phyloP scores from a whole-genome alignment of 1,140 invertebrate genomes.

The Papilio helenus region DNA sequence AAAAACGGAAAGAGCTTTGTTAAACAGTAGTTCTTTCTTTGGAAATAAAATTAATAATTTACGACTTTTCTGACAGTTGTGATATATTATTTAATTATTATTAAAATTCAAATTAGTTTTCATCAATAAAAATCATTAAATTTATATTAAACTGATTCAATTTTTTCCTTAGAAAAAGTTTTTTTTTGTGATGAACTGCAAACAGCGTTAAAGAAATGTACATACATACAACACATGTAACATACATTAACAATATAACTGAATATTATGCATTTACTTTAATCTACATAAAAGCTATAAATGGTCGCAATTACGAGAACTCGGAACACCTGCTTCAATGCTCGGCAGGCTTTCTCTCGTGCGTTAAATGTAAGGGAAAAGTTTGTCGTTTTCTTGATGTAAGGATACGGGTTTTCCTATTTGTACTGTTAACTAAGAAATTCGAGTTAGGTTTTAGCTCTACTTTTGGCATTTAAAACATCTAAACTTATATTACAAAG shows the following conservation, averaged over 20 bases:
- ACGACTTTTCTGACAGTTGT: not conserved
- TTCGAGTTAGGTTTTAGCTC: not conserved
- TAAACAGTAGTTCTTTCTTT: not conserved
- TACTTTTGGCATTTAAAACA: not conserved
- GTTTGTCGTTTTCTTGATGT: not conserved
- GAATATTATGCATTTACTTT: not conserved
- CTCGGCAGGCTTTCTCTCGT: constrained; percentile 1
- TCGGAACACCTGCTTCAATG: constrained; percentile 3
- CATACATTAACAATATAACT: not conserved
- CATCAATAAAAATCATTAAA: too few relatives aligned
- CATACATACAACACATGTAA: too few relatives aligned
- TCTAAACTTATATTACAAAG: too few relatives aligned
- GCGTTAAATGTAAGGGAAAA: constrained; percentile 10
- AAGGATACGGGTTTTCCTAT: not conserved
- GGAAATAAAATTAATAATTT: not conserved
- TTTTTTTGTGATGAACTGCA: not conserved
- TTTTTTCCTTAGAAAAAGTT: too few relatives aligned
- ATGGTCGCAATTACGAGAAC: not conserved
- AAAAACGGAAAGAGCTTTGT: constrained; percentile 16
- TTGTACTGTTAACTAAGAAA: not conserved
- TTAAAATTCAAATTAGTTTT: not conserved
- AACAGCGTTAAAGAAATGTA: not conserved
- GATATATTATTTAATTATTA: not conserved
- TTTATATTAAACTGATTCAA: too few relatives aligned
- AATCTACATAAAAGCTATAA: not conserved